A percentile compares a stretch with the other conserved stretches of the same genome.
These are phyloP conservation scores for Pampusana beccarii DNA, from an alignment of 2,113 vertebrate genomes.

Conservation along the genomic window DNA sequence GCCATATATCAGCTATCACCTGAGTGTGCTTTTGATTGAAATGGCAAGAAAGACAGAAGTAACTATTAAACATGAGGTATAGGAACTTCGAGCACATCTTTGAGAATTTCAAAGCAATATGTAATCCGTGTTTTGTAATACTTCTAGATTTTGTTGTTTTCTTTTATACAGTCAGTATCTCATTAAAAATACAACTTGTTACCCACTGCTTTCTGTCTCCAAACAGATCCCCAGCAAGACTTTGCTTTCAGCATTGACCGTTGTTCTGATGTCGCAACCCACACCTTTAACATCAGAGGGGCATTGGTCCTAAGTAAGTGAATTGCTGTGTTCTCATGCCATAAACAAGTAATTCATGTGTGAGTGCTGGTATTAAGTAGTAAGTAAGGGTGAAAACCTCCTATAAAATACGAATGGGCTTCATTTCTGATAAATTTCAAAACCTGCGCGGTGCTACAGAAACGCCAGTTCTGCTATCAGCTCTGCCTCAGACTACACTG, in stretches of 20 bases:
- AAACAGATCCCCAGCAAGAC: slow-evolving; percentile 75
- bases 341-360: not conserved
- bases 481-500: rapidly evolving
- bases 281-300: slow-evolving; percentile 57
- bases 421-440: not conserved
- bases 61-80: not conserved
- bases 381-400: not conserved
- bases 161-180: not conserved
- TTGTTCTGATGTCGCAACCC: slow-evolving; percentile 40
- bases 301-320: slow-evolving; percentile 73
- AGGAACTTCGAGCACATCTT: not conserved
- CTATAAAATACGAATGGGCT: not conserved
- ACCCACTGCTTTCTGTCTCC: slow-evolving; percentile 2
- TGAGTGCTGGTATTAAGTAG: not conserved
- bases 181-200: not conserved
- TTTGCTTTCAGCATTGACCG: slow-evolving; percentile 71
- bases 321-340: not conserved
- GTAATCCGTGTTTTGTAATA: not conserved
- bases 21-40: not conserved
- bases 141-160: not conserved
- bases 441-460: not conserved
- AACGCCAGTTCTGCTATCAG: not conserved
- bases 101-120: not conserved
- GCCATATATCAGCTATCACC: not conserved
- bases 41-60: not conserved